Conservation (phyloP, 1,140 invertebrate species). For the Scaptodrosophila lebanonensis region DNA sequence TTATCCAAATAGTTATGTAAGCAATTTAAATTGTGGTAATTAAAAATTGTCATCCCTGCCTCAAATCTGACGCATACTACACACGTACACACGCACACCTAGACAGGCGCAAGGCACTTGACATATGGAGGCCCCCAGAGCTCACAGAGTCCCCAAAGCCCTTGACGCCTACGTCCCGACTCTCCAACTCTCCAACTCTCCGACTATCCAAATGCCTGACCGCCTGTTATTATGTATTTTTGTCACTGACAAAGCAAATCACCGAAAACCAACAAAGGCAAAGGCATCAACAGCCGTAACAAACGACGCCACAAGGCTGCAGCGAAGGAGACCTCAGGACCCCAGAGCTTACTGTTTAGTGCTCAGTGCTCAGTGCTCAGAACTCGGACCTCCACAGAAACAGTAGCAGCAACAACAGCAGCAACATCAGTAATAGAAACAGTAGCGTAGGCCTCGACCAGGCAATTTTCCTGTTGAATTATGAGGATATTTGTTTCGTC, state of each 20-base stretch:
- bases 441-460: background rate
- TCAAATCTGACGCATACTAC: background rate
- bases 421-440: too few species aligned
- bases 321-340: conserved; percentile 9
- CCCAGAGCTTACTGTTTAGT: too few species aligned
- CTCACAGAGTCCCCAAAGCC: conserved; percentile 3
- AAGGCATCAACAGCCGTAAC: conserved; percentile 36
- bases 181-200: too few species aligned
- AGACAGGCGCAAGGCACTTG: conserved; percentile 34
- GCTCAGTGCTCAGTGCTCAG: too few species aligned
- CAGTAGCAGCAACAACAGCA: conserved; percentile 7
- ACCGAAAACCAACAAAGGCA: conserved; percentile 69
- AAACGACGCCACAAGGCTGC: conserved; percentile 46
- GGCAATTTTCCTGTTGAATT: conserved; percentile 75
- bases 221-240: conserved; percentile 72
- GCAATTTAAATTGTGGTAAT: conserved; percentile 75
- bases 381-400: conserved; percentile 1
- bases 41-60: conserved; percentile 60
- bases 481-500: conserved; percentile 75
- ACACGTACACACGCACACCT: conserved; percentile 22
- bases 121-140: conserved; percentile 49
- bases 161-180: too few species aligned
- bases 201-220: too few species aligned
- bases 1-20: conserved; percentile 72
- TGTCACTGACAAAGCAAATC: conserved; percentile 74